A percentile compares a stretch with the other conserved stretches of the same genome.
Conservation (phyloP, 2,888 invertebrate genomes). For the Amphipoea lucens region DNA sequence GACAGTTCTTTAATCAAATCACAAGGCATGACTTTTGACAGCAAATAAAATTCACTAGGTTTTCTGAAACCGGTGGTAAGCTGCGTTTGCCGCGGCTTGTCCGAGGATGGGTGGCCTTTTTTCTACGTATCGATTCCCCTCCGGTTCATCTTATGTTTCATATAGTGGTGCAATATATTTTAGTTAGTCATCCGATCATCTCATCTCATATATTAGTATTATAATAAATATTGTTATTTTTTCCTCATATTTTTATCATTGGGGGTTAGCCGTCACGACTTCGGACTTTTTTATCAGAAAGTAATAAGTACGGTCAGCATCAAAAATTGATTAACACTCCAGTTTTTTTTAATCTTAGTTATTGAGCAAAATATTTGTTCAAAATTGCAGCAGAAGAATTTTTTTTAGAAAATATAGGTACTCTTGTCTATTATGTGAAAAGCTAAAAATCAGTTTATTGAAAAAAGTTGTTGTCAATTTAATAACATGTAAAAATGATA, state of each 20-base stretch:
- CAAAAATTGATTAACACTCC: too few relatives aligned
- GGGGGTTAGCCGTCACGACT: not conserved
- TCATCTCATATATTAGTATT: not conserved
- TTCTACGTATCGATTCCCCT: not conserved
- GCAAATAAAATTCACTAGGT: not conserved
- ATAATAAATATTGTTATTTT: not conserved
- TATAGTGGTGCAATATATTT: conserved; percentile 13
- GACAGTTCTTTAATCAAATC: not conserved
- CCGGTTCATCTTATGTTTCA: not conserved
- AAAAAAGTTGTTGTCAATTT: too few relatives aligned
- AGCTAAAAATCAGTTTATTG: too few relatives aligned
- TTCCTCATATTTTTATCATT: not conserved
- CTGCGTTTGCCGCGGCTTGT: not conserved
- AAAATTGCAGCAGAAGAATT: too few relatives aligned
- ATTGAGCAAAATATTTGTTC: too few relatives aligned
- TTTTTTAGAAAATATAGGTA: too few relatives aligned
- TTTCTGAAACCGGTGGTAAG: not conserved
- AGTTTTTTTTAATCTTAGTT: too few relatives aligned
- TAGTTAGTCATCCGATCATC: not conserved
- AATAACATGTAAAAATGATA: too few relatives aligned
- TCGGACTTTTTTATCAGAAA: not conserved
- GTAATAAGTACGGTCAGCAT: not conserved
- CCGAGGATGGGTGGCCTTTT: not conserved
- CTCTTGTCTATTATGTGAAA: too few relatives aligned
- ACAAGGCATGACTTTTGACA: not conserved